A percentile compares a stretch with the other conserved stretches of the same genome.
phyloP scores from a whole-genome alignment of 2,113 vertebrate species.

The Xiphias gladius region DNA sequence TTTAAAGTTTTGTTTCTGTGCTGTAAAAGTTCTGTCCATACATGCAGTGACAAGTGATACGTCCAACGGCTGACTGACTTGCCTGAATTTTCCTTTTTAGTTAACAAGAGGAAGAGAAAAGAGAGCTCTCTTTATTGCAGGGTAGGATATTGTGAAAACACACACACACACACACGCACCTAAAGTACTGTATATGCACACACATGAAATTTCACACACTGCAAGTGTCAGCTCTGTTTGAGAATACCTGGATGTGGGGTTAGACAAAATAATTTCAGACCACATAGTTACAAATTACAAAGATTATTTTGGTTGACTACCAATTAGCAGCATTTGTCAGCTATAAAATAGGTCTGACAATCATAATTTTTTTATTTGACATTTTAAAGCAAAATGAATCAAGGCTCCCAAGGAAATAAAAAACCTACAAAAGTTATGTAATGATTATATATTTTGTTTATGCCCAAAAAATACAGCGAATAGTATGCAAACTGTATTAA shows the following conservation, averaged over 20 bases:
- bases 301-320: not conserved
- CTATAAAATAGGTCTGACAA: not conserved
- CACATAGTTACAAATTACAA: not conserved
- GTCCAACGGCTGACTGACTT: not conserved
- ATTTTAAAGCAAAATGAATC: too few relatives aligned
- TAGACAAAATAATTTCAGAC: not conserved
- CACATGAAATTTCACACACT: not conserved
- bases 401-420: too few relatives aligned
- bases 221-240: too few relatives aligned
- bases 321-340: not conserved
- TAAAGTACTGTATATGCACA: too few relatives aligned
- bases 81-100: slow-evolving; percentile 26
- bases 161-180: not conserved
- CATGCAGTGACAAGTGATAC: not conserved
- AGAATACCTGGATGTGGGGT: too few relatives aligned
- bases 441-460: too few relatives aligned
- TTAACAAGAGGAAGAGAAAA: not conserved
- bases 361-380: too few relatives aligned
- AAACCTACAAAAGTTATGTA: too few relatives aligned
- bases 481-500: not conserved
- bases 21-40: not conserved
- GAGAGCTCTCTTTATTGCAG: not conserved
- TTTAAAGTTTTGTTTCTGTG: too few relatives aligned
- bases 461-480: too few relatives aligned
- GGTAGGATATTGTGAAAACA: not conserved